Evolutionary conservation across 2,797 vertebrate genomes (phyloP), one percentile per base, ranked within the genome.

Genomic region (Brotula barbata): DNA sequence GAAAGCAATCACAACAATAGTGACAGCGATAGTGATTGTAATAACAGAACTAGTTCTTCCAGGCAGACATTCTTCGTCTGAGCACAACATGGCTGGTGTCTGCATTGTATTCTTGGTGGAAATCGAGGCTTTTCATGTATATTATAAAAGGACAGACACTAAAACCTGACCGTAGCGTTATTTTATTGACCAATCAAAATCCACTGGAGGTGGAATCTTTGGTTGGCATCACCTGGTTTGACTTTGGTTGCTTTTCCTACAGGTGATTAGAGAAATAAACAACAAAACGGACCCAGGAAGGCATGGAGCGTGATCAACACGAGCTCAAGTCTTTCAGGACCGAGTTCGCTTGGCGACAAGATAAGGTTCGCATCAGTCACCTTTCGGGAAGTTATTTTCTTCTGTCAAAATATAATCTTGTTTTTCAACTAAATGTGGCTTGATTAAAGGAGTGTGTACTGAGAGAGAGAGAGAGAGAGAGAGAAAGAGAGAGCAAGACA

Each of bases 371-470:
- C 13, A 25, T 48, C 42, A 14, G 59, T 67, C 17, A 23, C 20
- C 44, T 60, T 56, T 45, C 8, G 37, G 64, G 5, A 55, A 66
- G 58, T 45, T 58, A 12, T 19, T 53, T 73, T 63, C 14, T 20
- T 64, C 20, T 57, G 22, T 55, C 50, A 51, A 19, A 58, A 54
- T 62, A 45, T 34, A 54, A 51, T 22, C 15, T 53, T 54, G 58
- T 53, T 68, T 68, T 65, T 23, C 39, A 59, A 45, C 62, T 40
- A 17, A 61, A 61, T 58, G 59, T 7, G 25, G 23, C 12, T 44
- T 40, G 25, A 78, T 69, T 73, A 70, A 58, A 82, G 60, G 51
- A 46, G 12, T 59, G 17, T 68, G 45, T 68, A 70, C 51, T 65
- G 64, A 33, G 9, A 33, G 2, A 11, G 9, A 6, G 2, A 6